phyloP scores from a whole-genome alignment of 2,113 vertebrate species.

The Hucho hucho region DNA sequence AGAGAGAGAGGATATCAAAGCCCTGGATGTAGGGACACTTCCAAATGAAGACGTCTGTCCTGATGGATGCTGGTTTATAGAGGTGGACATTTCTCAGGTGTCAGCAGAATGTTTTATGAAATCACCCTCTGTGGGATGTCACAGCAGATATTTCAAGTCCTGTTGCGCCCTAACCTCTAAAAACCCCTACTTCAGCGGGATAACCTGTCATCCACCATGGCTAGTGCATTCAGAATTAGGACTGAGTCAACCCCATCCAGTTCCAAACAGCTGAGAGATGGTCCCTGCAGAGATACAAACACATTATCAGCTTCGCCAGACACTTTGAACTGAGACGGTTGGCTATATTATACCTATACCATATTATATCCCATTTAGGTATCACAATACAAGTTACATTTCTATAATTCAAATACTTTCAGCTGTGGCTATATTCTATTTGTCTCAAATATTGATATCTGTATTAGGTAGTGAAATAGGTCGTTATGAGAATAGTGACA shows the following conservation, averaged over 20 bases:
- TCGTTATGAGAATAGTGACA: neutral
- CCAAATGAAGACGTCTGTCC: slow-evolving; percentile 39
- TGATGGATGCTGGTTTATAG: slow-evolving; percentile 57
- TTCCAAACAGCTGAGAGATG: neutral
- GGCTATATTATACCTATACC: too few relatives aligned
- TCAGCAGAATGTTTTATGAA: slow-evolving; percentile 68
- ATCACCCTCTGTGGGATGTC: slow-evolving; percentile 56
- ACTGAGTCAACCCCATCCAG: slow-evolving; percentile 6
- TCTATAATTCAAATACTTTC: neutral
- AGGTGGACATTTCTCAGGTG: slow-evolving; percentile 47
- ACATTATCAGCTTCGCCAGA: neutral
- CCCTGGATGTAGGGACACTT: neutral
- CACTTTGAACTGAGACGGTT: neutral
- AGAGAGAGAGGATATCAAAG: neutral
- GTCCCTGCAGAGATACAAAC: neutral
- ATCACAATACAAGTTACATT: neutral
- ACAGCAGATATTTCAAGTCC: slow-evolving; percentile 54
- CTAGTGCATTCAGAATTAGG: slow-evolving; percentile 22
- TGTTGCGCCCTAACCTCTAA: slow-evolving; percentile 57
- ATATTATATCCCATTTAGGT: neutral
- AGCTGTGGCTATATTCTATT: neutral
- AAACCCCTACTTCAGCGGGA: slow-evolving; percentile 63
- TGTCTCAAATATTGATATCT: neutral
- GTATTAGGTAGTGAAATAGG: neutral
- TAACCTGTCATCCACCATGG: slow-evolving; percentile 36